These are phyloP conservation scores for Lophura nycthemera DNA, from an alignment of 2,113 vertebrate species.

Conservation along the genomic window DNA sequence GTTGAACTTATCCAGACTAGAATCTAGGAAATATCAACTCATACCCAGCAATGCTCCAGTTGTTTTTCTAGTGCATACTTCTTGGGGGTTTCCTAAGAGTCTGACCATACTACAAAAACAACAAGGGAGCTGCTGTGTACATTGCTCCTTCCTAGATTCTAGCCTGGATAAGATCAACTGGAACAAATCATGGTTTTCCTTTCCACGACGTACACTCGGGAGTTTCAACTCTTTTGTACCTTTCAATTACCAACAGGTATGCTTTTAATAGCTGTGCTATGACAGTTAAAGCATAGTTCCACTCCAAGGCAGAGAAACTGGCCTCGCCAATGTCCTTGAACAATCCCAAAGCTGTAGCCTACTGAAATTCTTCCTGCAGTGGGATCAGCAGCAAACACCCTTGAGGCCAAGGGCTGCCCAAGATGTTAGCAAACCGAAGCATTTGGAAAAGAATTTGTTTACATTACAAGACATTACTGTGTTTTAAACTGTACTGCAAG, in stretches of 20 bases:
- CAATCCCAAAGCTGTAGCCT: not conserved
- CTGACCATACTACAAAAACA: constrained; percentile 65
- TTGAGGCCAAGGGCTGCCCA: not conserved
- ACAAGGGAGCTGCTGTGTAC: constrained; percentile 51
- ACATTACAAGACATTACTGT: not conserved
- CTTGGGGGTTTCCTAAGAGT: constrained; percentile 65
- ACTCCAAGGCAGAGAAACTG: not conserved
- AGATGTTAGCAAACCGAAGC: not conserved
- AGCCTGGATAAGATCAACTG: constrained; percentile 56
- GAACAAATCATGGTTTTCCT: constrained; percentile 47
- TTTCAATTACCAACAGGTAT: constrained; percentile 16
- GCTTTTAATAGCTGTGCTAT: not conserved
- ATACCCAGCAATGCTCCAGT: not conserved
- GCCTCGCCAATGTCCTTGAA: not conserved
- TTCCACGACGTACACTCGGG: not conserved
- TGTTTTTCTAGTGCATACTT: constrained; percentile 63
- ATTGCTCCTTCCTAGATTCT: constrained; percentile 29
- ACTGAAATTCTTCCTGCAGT: not conserved
- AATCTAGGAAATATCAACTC: constrained; percentile 63
- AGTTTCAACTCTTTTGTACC: constrained; percentile 12
- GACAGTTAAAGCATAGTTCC: not conserved
- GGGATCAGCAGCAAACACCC: constrained; percentile 9
- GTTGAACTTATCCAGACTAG: constrained; percentile 58
- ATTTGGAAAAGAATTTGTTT: not conserved
- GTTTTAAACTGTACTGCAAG: not conserved